Evolutionary conservation across 1,140 invertebrate species (phyloP).

Genomic region (Metaphire vulgaris): DNA sequence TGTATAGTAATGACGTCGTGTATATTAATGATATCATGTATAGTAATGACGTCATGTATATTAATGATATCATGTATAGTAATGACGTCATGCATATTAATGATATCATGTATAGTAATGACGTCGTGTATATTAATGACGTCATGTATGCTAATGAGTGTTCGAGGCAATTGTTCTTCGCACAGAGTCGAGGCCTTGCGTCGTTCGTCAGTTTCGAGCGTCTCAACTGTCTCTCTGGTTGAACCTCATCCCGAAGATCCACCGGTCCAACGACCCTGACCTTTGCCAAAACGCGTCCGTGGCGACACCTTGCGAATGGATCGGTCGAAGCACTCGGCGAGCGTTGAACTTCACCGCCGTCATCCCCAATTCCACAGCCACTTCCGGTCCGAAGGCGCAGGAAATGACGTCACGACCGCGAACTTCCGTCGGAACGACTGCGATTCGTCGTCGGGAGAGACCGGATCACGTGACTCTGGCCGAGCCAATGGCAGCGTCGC

Average conservation of each 20-base stretch:
- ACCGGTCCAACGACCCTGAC: constrained; percentile 71
- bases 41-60: too few species aligned
- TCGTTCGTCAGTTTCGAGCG: constrained; percentile 89
- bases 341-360: not conserved
- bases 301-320: not conserved
- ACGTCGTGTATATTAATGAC: too few species aligned
- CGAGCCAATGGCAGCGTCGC: not conserved
- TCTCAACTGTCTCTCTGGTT: constrained; percentile 93
- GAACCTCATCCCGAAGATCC: constrained; percentile 86
- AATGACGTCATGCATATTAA: too few species aligned
- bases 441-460: too few species aligned
- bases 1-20: too few species aligned
- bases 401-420: not conserved
- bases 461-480: not conserved
- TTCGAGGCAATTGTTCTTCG: too few species aligned
- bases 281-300: constrained; percentile 64
- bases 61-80: too few species aligned
- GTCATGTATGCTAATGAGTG: too few species aligned
- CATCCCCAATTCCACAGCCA: not conserved
- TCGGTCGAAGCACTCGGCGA: too few species aligned
- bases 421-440: not conserved
- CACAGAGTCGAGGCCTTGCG: constrained; percentile 34
- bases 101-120: too few species aligned
- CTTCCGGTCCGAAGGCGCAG: not conserved
- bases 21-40: too few species aligned